Percentiles rank a stretch among this genome's conserved stretches.
Evolutionary conservation across 1,140 invertebrate genomes (phyloP).

Genomic region (Yoshiicerus persimilis): DNA sequence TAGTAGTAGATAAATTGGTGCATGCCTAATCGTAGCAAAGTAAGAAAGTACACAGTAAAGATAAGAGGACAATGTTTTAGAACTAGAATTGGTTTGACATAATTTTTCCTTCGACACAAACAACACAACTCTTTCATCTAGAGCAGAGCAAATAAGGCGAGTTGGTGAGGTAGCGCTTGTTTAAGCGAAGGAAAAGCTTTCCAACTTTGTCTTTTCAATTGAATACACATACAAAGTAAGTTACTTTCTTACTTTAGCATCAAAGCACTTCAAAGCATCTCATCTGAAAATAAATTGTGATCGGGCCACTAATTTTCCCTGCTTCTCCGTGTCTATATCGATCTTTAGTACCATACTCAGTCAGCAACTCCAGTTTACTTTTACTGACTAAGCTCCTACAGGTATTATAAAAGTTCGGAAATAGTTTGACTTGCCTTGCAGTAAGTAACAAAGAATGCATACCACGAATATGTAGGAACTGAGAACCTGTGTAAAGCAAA

Average conservation of each 20-base stretch:
- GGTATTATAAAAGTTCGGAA: neutral
- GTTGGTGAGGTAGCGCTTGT: neutral
- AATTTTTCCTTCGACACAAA: neutral
- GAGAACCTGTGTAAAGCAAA: neutral
- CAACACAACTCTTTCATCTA: neutral
- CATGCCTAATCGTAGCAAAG: neutral
- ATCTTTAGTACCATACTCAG: neutral
- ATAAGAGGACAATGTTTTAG: neutral
- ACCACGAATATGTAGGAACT: neutral
- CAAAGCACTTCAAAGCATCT: slow-evolving; percentile 5
- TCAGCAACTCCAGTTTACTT: neutral
- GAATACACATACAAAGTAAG: neutral
- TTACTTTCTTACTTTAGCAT: neutral
- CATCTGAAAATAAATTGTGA: neutral
- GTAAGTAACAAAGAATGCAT: neutral
- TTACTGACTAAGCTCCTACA: neutral
- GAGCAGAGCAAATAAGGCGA: neutral
- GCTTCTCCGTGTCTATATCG: neutral
- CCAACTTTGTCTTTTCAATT: neutral
- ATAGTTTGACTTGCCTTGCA: neutral
- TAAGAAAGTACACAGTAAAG: neutral
- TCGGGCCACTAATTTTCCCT: neutral
- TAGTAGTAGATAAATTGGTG: neutral
- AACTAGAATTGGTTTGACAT: neutral
- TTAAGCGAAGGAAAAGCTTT: neutral